Percentiles rank a stretch among this genome's conserved stretches.
phyloP scores from a whole-genome alignment of 2,888 invertebrate species.

The Spatulosminthurus flaviceps region DNA sequence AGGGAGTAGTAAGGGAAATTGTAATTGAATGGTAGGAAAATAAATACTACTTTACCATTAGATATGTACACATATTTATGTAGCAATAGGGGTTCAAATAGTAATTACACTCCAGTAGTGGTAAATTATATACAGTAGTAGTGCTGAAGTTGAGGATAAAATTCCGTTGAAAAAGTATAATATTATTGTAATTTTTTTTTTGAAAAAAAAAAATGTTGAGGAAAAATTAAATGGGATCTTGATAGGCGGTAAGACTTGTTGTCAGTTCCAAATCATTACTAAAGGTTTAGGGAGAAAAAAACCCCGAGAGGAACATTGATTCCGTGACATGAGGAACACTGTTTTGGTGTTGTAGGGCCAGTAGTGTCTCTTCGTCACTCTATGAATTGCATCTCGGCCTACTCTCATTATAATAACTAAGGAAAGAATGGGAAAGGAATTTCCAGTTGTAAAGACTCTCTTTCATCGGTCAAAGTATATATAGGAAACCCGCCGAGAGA shows the following conservation, averaged over 20 bases:
- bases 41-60: slow-evolving; percentile 2
- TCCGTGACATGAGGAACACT: not conserved
- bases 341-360: not conserved
- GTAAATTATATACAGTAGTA: not conserved
- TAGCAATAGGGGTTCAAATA: not conserved
- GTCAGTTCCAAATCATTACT: not conserved
- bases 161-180: not conserved
- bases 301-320: slow-evolving; percentile 3
- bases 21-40: not conserved
- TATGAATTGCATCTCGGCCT: not conserved
- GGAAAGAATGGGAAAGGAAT: not conserved
- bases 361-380: not conserved
- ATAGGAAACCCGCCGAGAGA: too few species aligned
- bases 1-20: not conserved
- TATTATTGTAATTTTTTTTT: too few species aligned
- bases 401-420: not conserved
- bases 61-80: too few species aligned
- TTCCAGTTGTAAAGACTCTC: not conserved
- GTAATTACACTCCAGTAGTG: not conserved
- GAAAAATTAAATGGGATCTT: not conserved
- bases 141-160: not conserved
- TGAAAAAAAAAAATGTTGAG: too few species aligned
- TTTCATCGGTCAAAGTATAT: too few species aligned
- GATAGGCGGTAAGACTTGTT: not conserved
- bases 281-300: not conserved